phyloP scores from a whole-genome alignment of 2,113 vertebrate genomes.

The Upupa epops region DNA sequence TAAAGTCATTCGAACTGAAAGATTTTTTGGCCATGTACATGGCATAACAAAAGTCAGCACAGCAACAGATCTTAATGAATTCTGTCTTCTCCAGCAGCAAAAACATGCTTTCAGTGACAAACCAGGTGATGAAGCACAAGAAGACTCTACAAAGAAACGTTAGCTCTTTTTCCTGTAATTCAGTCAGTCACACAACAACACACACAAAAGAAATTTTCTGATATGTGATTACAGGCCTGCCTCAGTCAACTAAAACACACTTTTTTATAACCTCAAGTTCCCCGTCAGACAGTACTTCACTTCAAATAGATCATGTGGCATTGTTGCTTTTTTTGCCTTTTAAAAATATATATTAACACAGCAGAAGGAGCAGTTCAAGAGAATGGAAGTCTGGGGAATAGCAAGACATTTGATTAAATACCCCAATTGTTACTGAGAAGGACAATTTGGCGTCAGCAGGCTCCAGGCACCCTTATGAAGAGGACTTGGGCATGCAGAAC shows the following conservation, averaged over 20 bases:
- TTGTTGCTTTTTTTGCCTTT: not conserved
- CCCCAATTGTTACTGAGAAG: not conserved
- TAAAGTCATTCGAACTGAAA: not conserved
- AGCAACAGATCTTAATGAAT: not conserved
- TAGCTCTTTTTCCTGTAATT: not conserved
- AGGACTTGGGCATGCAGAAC: not conserved
- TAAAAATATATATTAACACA: not conserved
- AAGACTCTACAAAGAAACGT: not conserved
- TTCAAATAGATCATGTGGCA: not conserved
- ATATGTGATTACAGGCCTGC: not conserved
- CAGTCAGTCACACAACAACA: not conserved
- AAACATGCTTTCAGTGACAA: not conserved
- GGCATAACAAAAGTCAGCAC: not conserved
- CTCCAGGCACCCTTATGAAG: not conserved
- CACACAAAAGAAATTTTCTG: not conserved
- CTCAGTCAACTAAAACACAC: not conserved
- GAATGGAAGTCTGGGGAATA: not conserved
- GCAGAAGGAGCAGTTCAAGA: not conserved
- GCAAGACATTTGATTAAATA: not conserved
- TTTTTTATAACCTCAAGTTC: not conserved
- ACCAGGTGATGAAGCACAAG: not conserved
- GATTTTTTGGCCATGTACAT: not conserved
- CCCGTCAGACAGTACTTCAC: not conserved
- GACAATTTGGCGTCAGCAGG: not conserved
- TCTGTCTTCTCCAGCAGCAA: not conserved